phyloP scores from a whole-genome alignment of 2,888 invertebrate genomes.

The Rhabditoides inermis region DNA sequence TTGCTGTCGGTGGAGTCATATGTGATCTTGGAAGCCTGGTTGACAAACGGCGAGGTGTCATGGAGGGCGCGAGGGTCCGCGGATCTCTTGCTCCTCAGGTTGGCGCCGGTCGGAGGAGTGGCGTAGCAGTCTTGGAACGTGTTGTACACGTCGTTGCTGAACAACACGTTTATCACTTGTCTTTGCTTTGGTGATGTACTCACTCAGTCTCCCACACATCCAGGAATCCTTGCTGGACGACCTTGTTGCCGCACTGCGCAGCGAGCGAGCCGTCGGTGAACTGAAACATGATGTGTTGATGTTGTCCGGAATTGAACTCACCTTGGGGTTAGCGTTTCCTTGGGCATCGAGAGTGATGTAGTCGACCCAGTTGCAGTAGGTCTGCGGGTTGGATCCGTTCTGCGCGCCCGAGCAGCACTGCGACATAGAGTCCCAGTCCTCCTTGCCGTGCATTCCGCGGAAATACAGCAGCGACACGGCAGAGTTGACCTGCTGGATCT shows the following conservation, averaged over 20 bases:
- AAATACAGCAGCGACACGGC: constrained; percentile 36
- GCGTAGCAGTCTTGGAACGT: constrained; percentile 34
- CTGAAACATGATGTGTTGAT: not conserved
- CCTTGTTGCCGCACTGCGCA: constrained; percentile 26
- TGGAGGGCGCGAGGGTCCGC: constrained; percentile 19
- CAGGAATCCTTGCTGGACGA: constrained; percentile 22
- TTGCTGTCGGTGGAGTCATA: constrained; percentile 33
- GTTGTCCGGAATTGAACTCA: not conserved
- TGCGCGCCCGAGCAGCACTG: constrained; percentile 19
- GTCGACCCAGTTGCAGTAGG: constrained; percentile 30
- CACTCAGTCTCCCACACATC: constrained; percentile 32
- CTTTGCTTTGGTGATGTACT: not conserved
- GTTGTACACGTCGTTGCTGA: constrained; percentile 39
- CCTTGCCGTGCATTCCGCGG: constrained; percentile 33
- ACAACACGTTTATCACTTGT: constrained; percentile 1
- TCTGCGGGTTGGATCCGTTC: constrained; percentile 10
- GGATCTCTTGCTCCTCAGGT: constrained; percentile 17
- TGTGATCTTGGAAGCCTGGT: constrained; percentile 32
- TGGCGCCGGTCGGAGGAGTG: constrained; percentile 6
- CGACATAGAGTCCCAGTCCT: constrained; percentile 30
- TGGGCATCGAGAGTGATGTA: constrained; percentile 32
- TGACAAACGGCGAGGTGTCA: constrained; percentile 20
- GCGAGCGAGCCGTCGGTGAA: constrained; percentile 16
- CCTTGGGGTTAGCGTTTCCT: constrained; percentile 35
- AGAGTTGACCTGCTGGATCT: constrained; percentile 37